Conservation (phyloP, 1,140 invertebrate species). For the Lithobius niger region DNA sequence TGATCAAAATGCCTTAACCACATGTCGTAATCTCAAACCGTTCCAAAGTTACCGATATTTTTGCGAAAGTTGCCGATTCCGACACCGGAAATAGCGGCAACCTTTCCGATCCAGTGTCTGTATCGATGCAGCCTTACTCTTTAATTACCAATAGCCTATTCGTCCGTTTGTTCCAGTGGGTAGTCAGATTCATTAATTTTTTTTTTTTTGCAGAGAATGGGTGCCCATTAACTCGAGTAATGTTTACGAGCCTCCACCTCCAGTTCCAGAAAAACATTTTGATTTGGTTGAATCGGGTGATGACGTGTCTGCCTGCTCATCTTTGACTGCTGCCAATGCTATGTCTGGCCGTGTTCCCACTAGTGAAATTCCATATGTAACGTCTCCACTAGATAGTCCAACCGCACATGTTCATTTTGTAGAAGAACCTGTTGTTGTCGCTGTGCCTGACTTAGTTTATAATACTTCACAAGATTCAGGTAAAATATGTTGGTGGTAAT, state of each 20-base stretch:
- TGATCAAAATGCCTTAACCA: no score
- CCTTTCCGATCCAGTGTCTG: no score
- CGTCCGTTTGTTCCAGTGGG: no score
- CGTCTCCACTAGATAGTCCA: slow-evolving; percentile 48
- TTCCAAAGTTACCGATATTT: no score
- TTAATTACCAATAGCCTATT: no score
- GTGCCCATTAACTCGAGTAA: background rate
- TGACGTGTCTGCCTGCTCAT: slow-evolving; percentile 23
- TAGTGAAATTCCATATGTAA: slow-evolving; percentile 78
- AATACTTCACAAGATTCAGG: slow-evolving; percentile 6
- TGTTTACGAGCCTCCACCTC: slow-evolving; percentile 13
- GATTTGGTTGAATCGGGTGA: slow-evolving; percentile 11
- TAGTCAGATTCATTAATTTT: no score
- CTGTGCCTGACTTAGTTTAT: background rate
- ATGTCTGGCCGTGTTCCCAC: slow-evolving; percentile 68
- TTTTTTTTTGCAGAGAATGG: slow-evolving; percentile 7
- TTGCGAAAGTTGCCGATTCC: no score
- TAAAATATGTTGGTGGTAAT: slow-evolving; percentile 1
- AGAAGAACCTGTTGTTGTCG: background rate
- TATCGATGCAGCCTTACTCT: no score
- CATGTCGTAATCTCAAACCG: no score
- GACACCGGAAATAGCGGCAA: no score
- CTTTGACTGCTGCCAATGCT: slow-evolving; percentile 51
- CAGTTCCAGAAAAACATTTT: slow-evolving; percentile 17
- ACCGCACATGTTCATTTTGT: slow-evolving; percentile 1